Percentiles rank a stretch among this genome's conserved stretches.
These are phyloP conservation scores for Atherinosoma microstoma DNA, from an alignment of 2,797 vertebrate genomes.

Conservation along the genomic window DNA sequence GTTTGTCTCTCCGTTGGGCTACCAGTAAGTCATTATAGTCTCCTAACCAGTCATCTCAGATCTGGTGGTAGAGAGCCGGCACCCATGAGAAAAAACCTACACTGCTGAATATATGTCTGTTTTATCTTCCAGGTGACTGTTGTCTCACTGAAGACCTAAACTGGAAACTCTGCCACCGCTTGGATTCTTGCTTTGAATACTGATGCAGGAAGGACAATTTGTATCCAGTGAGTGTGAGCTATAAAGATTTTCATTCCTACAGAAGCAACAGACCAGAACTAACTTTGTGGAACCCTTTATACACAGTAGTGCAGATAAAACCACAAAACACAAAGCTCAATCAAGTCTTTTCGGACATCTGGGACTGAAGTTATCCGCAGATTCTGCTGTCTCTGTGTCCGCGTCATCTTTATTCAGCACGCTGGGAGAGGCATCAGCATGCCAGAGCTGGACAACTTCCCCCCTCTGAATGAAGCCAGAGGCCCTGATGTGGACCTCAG, in stretches of 20 bases:
- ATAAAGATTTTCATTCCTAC: slow-evolving; percentile 30
- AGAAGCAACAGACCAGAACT: slow-evolving; percentile 29
- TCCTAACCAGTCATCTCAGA: slow-evolving; percentile 4
- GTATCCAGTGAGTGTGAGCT: slow-evolving; percentile 19
- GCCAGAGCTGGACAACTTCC: slow-evolving; percentile 87
- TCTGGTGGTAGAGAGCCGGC: slow-evolving; percentile 10
- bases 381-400: slow-evolving; percentile 39
- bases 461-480: slow-evolving; percentile 61
- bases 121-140: slow-evolving; percentile 69
- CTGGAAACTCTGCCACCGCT: slow-evolving; percentile 22
- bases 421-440: slow-evolving; percentile 73
- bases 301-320: slow-evolving; percentile 4
- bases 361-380: slow-evolving; percentile 12
- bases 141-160: slow-evolving; percentile 21
- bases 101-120: slow-evolving; percentile 38
- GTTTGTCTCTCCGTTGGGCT: not conserved
- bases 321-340: slow-evolving; percentile 16
- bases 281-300: slow-evolving; percentile 31
- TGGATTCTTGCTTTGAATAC: slow-evolving; percentile 42
- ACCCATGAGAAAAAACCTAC: slow-evolving; percentile 20
- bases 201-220: slow-evolving; percentile 27
- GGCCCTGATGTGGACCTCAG: slow-evolving; percentile 62
- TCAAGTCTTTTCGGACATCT: slow-evolving; percentile 12
- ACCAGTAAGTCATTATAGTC: slow-evolving; percentile 3
- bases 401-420: slow-evolving; percentile 46